Evolutionary conservation across 2,888 invertebrate genomes (phyloP).

Genomic region (Uloborus plumipes): DNA sequence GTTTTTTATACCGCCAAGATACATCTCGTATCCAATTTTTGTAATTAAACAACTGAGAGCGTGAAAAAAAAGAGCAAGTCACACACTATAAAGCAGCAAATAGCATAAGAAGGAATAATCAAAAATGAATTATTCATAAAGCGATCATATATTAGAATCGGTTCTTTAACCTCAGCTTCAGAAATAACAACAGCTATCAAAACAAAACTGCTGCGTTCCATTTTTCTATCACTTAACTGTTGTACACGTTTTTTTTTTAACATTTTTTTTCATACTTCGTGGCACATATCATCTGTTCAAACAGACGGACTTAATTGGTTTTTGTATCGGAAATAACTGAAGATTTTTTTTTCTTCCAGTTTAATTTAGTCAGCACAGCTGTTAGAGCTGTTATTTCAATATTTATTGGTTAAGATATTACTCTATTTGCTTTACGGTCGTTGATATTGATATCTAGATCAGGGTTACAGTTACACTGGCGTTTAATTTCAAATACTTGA

Average conservation of each 20-base stretch:
- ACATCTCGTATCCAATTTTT: no score
- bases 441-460: conserved; percentile 37
- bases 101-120: no score
- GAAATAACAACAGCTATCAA: conserved; percentile 36
- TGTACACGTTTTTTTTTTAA: background rate
- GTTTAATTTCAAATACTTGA: background rate
- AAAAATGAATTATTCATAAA: background rate
- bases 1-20: no score
- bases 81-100: no score
- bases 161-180: conserved; percentile 51
- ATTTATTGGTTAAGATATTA: conserved; percentile 34
- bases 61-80: no score
- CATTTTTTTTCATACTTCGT: conserved; percentile 2
- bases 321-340: conserved; percentile 53
- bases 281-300: conserved; percentile 35
- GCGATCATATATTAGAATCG: conserved; percentile 24
- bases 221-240: conserved; percentile 10
- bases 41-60: no score
- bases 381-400: conserved; percentile 21
- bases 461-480: conserved; percentile 30
- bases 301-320: conserved; percentile 47
- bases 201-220: conserved; percentile 40
- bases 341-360: conserved; percentile 27
- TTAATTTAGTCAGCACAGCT: conserved; percentile 33
- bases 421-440: conserved; percentile 20